These are phyloP conservation scores for Melanostoma scalare DNA, from an alignment of 2,888 invertebrate genomes.

Conservation along the genomic window DNA sequence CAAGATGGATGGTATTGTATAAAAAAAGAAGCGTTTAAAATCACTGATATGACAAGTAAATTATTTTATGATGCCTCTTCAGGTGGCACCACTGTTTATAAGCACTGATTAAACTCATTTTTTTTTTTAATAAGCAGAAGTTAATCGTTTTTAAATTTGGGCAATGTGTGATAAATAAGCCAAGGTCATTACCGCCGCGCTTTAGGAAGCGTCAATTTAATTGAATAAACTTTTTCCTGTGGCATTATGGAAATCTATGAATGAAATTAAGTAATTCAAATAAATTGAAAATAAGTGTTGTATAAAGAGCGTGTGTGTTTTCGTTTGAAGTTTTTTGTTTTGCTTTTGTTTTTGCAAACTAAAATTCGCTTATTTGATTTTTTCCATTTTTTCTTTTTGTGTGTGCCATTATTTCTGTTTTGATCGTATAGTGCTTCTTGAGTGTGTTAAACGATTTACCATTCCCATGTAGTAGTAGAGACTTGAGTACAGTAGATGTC, in stretches of 20 bases:
- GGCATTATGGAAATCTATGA: conserved; percentile 22
- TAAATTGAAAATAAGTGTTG: conserved; percentile 43
- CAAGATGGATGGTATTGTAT: conserved; percentile 35
- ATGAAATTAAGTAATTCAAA: conserved; percentile 55
- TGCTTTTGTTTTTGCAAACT: conserved; percentile 18
- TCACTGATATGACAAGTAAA: conserved; percentile 18
- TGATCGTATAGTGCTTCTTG: background rate
- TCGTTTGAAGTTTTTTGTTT: background rate
- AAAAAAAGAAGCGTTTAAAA: conserved; percentile 8
- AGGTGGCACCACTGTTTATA: conserved; percentile 8
- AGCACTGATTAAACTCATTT: background rate
- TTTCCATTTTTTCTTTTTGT: background rate
- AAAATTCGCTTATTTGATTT: conserved; percentile 24
- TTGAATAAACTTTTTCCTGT: conserved; percentile 46
- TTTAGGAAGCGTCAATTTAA: conserved; percentile 26
- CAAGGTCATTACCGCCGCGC: conserved; percentile 21
- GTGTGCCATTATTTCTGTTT: background rate
- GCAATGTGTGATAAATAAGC: conserved; percentile 14
- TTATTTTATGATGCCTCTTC: conserved; percentile 26
- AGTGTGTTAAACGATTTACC: background rate
- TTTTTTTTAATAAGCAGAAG: conserved; percentile 14
- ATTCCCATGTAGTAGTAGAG: too few species aligned
- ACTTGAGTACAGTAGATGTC: background rate
- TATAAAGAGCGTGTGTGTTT: background rate
- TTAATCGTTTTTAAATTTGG: conserved; percentile 22